Base-by-base conservation (phyloP, 2,888 invertebrate genomes). In the Agonum fuliginosum region DNA sequence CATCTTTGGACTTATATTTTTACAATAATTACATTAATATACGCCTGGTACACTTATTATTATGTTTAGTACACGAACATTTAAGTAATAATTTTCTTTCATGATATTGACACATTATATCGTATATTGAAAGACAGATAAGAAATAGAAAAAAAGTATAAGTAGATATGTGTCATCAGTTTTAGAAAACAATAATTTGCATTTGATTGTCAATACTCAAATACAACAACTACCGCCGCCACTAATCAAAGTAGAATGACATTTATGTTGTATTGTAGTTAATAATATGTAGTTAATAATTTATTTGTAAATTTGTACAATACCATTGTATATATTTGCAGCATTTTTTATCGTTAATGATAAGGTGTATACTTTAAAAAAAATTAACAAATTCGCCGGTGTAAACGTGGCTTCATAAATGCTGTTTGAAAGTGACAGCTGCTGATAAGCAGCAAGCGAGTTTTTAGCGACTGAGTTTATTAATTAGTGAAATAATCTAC, bases 81-180 rank as follows among this genome's bases (percentile, higher is more conserved):
- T 78, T 79, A 79, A 78, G 43, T 65, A 78, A 70, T 76, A 48
- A 65, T 75, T 30, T 62, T 2, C 19, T 27, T 30, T 27, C 30
- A 27, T 17, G 8, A 62, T 12, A 27, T n/a, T 12, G 12, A 34
- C 17, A 30, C 58, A 62, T 62, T 30, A 17, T 62, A 62, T 62
- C 30, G 17, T 58, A n/a, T n/a, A n/a, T 27, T 27, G n/a, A 62
- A 30, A 62, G 27, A 1, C 12, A 62, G 17, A 62, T 62, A 17
- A 54, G 20, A 12, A 24, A 24, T 27, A 34, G 17, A 8, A 62
- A 62, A 17, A 62, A 19, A 30, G 30, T 14, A 8, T 19, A 3
- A 27, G 3, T 62, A 62, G 17, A 46, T 17, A 46, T 6, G 8
- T n/a, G 37, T 37, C n/a, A 46, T 46, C 17, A 46, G 46, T 17